These are phyloP conservation scores for Drosophila subsilvestris DNA, from an alignment of 2,888 invertebrate species.

Conservation along the genomic window DNA sequence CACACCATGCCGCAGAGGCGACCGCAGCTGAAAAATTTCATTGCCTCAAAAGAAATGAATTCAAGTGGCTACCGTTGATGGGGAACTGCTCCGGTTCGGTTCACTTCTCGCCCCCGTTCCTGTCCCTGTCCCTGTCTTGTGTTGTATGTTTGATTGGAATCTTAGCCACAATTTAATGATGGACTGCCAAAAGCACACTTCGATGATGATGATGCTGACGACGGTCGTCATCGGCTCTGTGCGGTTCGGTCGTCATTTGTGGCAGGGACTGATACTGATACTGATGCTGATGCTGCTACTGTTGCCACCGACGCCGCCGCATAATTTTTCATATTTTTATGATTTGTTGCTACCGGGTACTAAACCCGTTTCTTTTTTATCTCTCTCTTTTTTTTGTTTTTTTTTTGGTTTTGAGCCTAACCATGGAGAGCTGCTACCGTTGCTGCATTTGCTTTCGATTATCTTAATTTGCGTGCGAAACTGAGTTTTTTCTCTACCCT, in stretches of 20 bases:
- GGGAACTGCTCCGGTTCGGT: slow-evolving; percentile 20
- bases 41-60: slow-evolving; percentile 44
- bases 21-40: slow-evolving; percentile 32
- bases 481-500: slow-evolving; percentile 69
- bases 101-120: slow-evolving; percentile 5
- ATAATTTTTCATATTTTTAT: slow-evolving; percentile 79
- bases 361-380: slow-evolving; percentile 67
- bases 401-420: slow-evolving; percentile 54
- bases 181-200: slow-evolving; percentile 80
- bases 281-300: too few relatives aligned
- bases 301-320: slow-evolving; percentile 58
- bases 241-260: slow-evolving; percentile 11
- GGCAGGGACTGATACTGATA: slow-evolving; percentile 20
- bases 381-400: slow-evolving; percentile 30
- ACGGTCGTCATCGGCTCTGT: slow-evolving; percentile 58
- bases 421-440: slow-evolving; percentile 71
- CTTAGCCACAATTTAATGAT: slow-evolving; percentile 80
- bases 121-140: slow-evolving; percentile 24
- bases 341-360: slow-evolving; percentile 80
- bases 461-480: slow-evolving; percentile 84
- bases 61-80: slow-evolving; percentile 37
- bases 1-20: slow-evolving; percentile 2
- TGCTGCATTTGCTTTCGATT: slow-evolving; percentile 81
- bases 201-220: slow-evolving; percentile 36
- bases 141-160: slow-evolving; percentile 72